phyloP scores from a whole-genome alignment of 2,113 vertebrate genomes.

The Taurulus bubalis region DNA sequence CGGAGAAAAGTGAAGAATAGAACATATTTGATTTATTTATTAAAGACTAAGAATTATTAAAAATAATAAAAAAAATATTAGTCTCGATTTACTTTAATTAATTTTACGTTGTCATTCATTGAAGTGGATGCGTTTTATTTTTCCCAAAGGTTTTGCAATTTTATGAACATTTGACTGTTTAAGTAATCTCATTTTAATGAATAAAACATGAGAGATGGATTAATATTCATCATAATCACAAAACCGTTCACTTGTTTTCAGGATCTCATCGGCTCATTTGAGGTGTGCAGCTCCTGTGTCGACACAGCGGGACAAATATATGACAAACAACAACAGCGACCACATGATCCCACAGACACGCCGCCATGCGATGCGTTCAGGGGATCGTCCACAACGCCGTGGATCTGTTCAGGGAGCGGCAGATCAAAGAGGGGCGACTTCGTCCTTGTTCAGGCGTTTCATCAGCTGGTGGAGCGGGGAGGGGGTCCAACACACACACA shows the following conservation, averaged over 20 bases:
- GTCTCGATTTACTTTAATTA: too few species aligned
- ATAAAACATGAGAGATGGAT: too few species aligned
- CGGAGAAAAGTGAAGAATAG: neutral
- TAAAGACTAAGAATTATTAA: neutral
- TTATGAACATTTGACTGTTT: too few species aligned
- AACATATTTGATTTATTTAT: neutral
- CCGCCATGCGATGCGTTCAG: constrained; percentile 7
- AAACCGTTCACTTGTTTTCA: too few species aligned
- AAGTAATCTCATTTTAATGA: too few species aligned
- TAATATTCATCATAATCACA: too few species aligned
- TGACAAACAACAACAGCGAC: constrained; percentile 31
- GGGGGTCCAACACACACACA: constrained; percentile 43
- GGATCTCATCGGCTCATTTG: neutral
- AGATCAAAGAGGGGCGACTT: constrained; percentile 38
- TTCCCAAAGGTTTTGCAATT: too few species aligned
- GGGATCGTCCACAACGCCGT: constrained; percentile 34
- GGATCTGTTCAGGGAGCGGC: constrained; percentile 36
- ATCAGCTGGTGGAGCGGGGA: constrained; percentile 51
- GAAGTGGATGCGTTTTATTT: too few species aligned
- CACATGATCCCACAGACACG: constrained; percentile 31
- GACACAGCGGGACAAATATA: constrained; percentile 35
- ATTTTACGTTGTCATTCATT: too few species aligned
- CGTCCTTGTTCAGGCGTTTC: constrained; percentile 58
- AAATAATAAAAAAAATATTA: too few species aligned
- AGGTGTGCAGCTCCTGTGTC: neutral